Base-by-base conservation (phyloP, 1,140 invertebrate genomes). In the Protaetia brevitarsis region DNA sequence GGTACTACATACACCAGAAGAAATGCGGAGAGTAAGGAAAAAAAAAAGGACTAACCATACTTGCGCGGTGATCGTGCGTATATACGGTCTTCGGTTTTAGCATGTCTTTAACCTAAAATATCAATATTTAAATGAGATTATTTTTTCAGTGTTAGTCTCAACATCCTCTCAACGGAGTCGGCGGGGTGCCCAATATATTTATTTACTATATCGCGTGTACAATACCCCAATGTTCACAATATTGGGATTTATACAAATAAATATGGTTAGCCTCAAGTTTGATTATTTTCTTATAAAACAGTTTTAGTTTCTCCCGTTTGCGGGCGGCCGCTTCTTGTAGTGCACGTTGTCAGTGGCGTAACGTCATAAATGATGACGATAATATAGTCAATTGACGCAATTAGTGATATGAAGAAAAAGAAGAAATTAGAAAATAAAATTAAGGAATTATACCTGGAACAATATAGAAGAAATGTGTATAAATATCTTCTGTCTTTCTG, bases 231-330 rank as follows among this genome's bases (percentile, higher is more conserved):
- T 71, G 64, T 69, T 71, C 70, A 69, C 66, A 73, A 72, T 72
- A 73, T 73, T 73, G 65, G 72, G 72, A 73, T 73, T 70, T 71
- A 72, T 63, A 68, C 66, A 73, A 73, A 73, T 72, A 73, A 73
- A 73, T 72, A 73, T 68, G 65, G 67, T 69, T 71, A 72, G 69
- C 68, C 67, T 69, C 69, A 71, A 28, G 60, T 66, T 59, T 71
- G 72, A 67, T 73, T 73, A 68, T 73, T 73, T 73, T 73, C 70
- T 68, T 70, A 68, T 69, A 51, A 67, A 72, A 72, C 71, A 51
- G 41, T 51, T 51, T 51, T 10, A 19, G 41, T 51, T 51, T 13
- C 41, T 23, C n/a, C n/a, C 26, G 41, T 19, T 23, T 51, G 41
- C 19, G 41, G 8, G 41, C 41, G 41, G 41, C n/a, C n/a, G 31